Evolutionary conservation across 2,888 invertebrate genomes (phyloP).

Genomic region (Trichogramma evanescens): DNA sequence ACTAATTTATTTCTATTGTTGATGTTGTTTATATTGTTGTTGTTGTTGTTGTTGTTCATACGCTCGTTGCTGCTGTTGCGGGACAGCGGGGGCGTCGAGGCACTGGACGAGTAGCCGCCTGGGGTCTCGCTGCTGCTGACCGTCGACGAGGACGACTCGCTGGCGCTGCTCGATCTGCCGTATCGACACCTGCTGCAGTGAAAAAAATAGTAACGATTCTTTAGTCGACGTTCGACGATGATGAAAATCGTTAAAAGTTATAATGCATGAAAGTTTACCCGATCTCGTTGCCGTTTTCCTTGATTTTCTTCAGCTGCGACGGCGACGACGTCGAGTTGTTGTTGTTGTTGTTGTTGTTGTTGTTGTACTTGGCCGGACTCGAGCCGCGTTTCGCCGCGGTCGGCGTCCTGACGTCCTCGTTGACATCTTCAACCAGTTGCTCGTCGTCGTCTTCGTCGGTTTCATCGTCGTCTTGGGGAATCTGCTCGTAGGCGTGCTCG

Average conservation of each 20-base stretch:
- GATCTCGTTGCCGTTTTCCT: too few relatives aligned
- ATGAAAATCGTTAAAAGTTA: neutral
- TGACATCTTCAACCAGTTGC: too few relatives aligned
- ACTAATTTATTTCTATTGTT: too few relatives aligned
- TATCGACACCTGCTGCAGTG: constrained; percentile 39
- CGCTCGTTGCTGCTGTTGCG: constrained; percentile 42
- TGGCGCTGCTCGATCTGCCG: constrained; percentile 43
- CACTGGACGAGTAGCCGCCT: constrained; percentile 42
- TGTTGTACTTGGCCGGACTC: too few relatives aligned
- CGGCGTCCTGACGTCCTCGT: too few relatives aligned
- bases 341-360: too few relatives aligned
- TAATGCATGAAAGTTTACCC: too few relatives aligned
- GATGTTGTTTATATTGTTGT: too few relatives aligned
- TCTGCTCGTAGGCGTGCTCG: constrained; percentile 46
- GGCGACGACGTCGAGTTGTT: too few relatives aligned
- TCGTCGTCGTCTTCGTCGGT: constrained; percentile 21
- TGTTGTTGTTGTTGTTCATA: constrained; percentile 28
- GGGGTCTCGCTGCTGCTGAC: constrained; percentile 43
- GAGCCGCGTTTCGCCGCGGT: too few relatives aligned
- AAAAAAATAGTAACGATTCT: neutral
- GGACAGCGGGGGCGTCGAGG: constrained; percentile 52
- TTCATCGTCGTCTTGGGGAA: constrained; percentile 38
- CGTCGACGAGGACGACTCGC: constrained; percentile 35
- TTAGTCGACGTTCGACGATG: neutral
- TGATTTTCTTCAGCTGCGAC: too few relatives aligned